Evolutionary conservation across 2,113 vertebrate species (phyloP).

Genomic region (Paramormyrops kingsleyae): DNA sequence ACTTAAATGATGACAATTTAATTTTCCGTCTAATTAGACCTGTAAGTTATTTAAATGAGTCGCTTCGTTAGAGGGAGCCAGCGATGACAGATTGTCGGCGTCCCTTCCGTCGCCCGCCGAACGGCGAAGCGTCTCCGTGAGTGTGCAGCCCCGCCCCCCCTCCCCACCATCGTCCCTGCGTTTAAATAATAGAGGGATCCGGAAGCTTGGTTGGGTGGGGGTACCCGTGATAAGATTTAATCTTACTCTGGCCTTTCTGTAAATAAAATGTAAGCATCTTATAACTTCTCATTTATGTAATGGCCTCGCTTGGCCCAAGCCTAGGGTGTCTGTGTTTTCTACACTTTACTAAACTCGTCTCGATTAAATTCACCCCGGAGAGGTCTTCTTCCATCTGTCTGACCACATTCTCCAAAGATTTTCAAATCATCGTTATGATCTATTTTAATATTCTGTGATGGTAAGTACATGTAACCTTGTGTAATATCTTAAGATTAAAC

Average conservation of each 20-base stretch:
- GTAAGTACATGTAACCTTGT: slow-evolving; percentile 65
- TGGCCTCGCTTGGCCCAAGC: slow-evolving; percentile 51
- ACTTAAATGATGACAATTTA: slow-evolving; percentile 74
- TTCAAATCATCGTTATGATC: slow-evolving; percentile 45
- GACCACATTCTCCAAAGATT: slow-evolving; percentile 37
- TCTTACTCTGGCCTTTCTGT: slow-evolving; percentile 56
- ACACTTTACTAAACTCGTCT: slow-evolving; percentile 25
- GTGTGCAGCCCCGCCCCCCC: slow-evolving; percentile 19
- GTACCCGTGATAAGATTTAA: slow-evolving; percentile 32
- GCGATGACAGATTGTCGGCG: slow-evolving; percentile 60
- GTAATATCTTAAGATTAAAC: slow-evolving; percentile 66
- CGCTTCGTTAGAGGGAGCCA: slow-evolving; percentile 55
- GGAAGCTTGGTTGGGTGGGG: neutral
- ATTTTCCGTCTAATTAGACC: slow-evolving; percentile 80
- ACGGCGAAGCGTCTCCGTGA: slow-evolving; percentile 10
- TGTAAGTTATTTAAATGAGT: slow-evolving; percentile 81
- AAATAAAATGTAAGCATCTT: slow-evolving; percentile 76
- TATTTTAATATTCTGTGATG: slow-evolving; percentile 55
- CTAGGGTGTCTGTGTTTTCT: slow-evolving; percentile 40
- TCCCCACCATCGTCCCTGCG: neutral
- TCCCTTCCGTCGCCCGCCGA: slow-evolving; percentile 36
- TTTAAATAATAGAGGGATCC: slow-evolving; percentile 15
- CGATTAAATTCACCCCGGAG: slow-evolving; percentile 46
- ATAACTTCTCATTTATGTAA: slow-evolving; percentile 69
- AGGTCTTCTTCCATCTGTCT: slow-evolving; percentile 27